phyloP scores from a whole-genome alignment of 2,113 vertebrate species.

The Xyrauchen texanus region DNA sequence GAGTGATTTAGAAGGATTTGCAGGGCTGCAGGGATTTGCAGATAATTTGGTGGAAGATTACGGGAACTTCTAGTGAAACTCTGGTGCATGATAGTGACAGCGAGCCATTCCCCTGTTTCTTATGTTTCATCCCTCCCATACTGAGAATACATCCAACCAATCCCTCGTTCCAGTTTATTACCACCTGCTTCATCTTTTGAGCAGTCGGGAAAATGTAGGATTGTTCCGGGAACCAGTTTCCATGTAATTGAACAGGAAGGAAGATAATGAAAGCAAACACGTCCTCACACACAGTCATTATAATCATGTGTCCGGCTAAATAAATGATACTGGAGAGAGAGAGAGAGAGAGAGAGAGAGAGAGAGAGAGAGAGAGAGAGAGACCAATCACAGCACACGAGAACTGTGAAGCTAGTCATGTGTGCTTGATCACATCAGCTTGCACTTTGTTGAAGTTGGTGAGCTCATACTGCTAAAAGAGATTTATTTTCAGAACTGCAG shows the following conservation, averaged over 20 bases:
- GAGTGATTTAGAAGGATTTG: conserved; percentile 64
- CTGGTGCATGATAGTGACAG: conserved; percentile 45
- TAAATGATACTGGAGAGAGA: conserved; percentile 9
- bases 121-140: neutral
- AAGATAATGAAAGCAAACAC: conserved; percentile 42
- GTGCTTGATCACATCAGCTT: conserved; percentile 13
- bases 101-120: conserved; percentile 59
- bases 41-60: conserved; percentile 71
- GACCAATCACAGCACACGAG: conserved; percentile 9
- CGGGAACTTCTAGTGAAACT: conserved; percentile 62
- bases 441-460: neutral
- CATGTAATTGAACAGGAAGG: conserved; percentile 30
- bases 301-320: conserved; percentile 22
- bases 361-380: neutral
- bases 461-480: neutral
- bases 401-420: conserved; percentile 17
- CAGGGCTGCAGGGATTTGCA: conserved; percentile 65
- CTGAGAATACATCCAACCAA: neutral
- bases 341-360: no score
- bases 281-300: conserved; percentile 15
- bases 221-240: conserved; percentile 64
- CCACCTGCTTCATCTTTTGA: conserved; percentile 8
- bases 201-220: conserved; percentile 35
- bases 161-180: neutral
- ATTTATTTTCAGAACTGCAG: neutral